phyloP scores from a whole-genome alignment of 1,140 invertebrate genomes.

The Nephotettix cincticeps region DNA sequence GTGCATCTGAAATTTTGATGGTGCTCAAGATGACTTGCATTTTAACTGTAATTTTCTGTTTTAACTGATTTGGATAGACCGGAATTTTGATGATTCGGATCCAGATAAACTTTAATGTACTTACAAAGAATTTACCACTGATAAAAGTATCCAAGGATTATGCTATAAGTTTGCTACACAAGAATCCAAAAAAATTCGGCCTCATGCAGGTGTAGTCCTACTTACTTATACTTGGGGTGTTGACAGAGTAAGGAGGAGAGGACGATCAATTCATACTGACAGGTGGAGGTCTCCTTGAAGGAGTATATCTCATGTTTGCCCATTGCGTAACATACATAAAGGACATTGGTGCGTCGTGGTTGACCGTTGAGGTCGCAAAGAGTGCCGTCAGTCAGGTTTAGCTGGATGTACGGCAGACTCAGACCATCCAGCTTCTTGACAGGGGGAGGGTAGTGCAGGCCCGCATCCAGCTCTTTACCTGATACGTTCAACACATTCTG shows the following conservation, averaged over 20 bases:
- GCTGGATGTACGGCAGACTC: conserved; percentile 79
- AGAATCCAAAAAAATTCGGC: too few relatives aligned
- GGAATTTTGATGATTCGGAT: too few relatives aligned
- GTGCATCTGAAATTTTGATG: too few relatives aligned
- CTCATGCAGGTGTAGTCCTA: too few relatives aligned
- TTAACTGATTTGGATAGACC: too few relatives aligned
- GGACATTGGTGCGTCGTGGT: conserved; percentile 74
- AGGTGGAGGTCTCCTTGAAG: conserved; percentile 89
- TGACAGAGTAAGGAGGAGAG: conserved; percentile 80
- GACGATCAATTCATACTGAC: conserved; percentile 91
- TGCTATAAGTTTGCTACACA: too few relatives aligned
- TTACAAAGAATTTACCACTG: too few relatives aligned
- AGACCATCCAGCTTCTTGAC: conserved; percentile 76
- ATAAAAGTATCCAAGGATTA: too few relatives aligned
- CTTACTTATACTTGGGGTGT: conserved; percentile 83
- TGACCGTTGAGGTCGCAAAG: conserved; percentile 84
- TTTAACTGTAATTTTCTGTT: too few relatives aligned
- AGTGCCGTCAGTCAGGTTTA: conserved; percentile 77
- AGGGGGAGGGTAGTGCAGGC: conserved; percentile 25
- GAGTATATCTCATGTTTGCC: conserved; percentile 92
- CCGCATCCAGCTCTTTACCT: conserved; percentile 38
- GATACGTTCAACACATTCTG: too few relatives aligned
- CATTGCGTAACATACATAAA: conserved; percentile 82
- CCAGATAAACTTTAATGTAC: too few relatives aligned
- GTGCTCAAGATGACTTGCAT: too few relatives aligned